Base-by-base conservation (phyloP, 2,113 vertebrate genomes). In the Nematolebias whitei region DNA sequence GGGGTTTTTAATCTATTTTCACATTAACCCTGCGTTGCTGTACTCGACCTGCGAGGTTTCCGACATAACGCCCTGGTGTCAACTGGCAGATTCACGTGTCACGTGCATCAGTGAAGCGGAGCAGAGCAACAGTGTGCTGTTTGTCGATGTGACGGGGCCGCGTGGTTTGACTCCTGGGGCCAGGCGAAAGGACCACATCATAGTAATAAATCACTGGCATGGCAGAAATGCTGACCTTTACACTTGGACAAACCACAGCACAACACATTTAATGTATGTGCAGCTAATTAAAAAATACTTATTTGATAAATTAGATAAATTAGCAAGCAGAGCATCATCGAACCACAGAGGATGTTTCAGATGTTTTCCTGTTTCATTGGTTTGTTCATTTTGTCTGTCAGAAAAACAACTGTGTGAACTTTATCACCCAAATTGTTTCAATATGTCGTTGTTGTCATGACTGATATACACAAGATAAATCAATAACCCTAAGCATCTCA, bases 151-250 rank as follows among this genome's bases (percentile, higher is more conserved):
- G 84, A 82, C 71, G 72, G 69, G 77, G 76, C 61, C 44, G 53
- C 61, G 39, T 63, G 76, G n/a, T n/a, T 66, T 65, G 82, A 85
- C 79, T 84, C 71, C 65, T 74, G 77, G 12, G 82, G 68, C 82
- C 76, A 50, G 69, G 74, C 73, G 77, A 68, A 63, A 56, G 43
- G 59, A 68, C 74, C 60, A 50, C 39, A 38, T 83, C 82, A 74
- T 1, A 58, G 76, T 85, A 86, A 92, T 92, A 90, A 90, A 92
- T 93, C 90, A 92, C 62, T 8, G 24, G 29, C 48, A 75, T 83
- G 90, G 90, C 90, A 91, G 82, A 71, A 76, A 72, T 70, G 14
- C 83, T 75, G 78, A 73, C 85, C 74, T 67, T 87, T 85, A 80
- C 77, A 73, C 77, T 82, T 66, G 63, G 58, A 74, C 58, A 69